Evolutionary conservation across 2,113 vertebrate genomes (phyloP).

Genomic region (Vidua macroura): DNA sequence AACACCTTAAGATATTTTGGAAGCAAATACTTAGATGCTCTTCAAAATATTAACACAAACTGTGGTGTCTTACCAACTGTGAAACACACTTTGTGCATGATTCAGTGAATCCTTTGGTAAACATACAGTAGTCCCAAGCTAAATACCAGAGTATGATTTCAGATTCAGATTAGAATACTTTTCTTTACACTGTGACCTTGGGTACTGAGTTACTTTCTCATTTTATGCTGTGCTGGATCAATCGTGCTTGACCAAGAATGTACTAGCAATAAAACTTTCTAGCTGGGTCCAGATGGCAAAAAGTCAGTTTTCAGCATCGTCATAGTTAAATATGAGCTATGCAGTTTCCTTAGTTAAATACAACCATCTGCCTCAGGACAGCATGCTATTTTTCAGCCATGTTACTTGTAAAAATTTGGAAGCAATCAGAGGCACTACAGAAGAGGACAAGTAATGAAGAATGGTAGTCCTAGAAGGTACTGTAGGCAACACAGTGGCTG

Average conservation of each 20-base stretch:
- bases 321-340: neutral
- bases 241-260: neutral
- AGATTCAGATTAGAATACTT: neutral
- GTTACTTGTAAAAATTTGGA: neutral
- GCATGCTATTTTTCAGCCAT: neutral
- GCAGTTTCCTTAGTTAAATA: neutral
- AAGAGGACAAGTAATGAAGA: neutral
- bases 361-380: accelerated
- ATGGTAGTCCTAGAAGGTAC: neutral
- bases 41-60: neutral
- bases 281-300: neutral
- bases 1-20: neutral
- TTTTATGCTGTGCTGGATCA: neutral
- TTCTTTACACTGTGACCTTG: neutral
- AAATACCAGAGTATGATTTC: neutral
- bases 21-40: neutral
- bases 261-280: neutral
- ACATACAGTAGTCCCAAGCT: accelerated
- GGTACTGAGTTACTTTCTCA: neutral
- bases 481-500: neutral
- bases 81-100: neutral
- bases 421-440: neutral
- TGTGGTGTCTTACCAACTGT: neutral
- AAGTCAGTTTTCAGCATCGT: neutral
- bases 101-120: neutral